phyloP scores from a whole-genome alignment of 2,888 invertebrate genomes.

The Tenthredo distinguenda region DNA sequence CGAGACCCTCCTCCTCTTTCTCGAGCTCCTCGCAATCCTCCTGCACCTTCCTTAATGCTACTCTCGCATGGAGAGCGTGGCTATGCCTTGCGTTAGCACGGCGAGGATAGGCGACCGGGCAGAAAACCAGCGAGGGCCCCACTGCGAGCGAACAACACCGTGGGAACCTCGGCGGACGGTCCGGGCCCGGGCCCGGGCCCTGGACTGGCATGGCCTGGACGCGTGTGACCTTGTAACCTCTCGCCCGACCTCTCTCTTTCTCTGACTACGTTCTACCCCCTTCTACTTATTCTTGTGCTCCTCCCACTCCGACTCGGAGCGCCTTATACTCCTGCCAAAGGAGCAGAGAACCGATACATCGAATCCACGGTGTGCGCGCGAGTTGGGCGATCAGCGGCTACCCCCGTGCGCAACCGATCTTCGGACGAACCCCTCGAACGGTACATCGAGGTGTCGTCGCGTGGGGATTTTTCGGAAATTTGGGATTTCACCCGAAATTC shows the following conservation, averaged over 20 bases:
- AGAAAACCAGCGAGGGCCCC: slow-evolving; percentile 66
- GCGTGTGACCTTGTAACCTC: slow-evolving; percentile 75
- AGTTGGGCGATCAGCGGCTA: neutral
- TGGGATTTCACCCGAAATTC: neutral
- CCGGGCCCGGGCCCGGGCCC: slow-evolving; percentile 64
- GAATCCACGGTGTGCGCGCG: neutral
- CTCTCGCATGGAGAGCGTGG: slow-evolving; percentile 68
- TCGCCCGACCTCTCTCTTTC: slow-evolving; percentile 70
- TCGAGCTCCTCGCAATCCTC: slow-evolving; percentile 52
- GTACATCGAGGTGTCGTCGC: neutral
- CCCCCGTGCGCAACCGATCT: neutral
- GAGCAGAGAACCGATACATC: slow-evolving; percentile 13
- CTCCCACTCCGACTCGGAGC: neutral
- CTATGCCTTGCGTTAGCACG: neutral
- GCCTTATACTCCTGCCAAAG: slow-evolving; percentile 14
- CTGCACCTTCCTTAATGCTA: slow-evolving; percentile 67
- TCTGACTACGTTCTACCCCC: slow-evolving; percentile 46
- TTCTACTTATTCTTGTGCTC: neutral
- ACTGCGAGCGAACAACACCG: slow-evolving; percentile 77
- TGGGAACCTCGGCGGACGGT: slow-evolving; percentile 77
- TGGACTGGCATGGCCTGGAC: slow-evolving; percentile 70
- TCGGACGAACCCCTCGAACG: neutral
- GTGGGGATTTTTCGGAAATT: neutral
- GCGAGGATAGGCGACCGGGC: slow-evolving; percentile 46
- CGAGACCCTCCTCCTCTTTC: slow-evolving; percentile 58